Percentiles rank a stretch among this genome's conserved stretches.
These are phyloP conservation scores for Ameiurus melas DNA, from an alignment of 2,113 vertebrate species.

Conservation along the genomic window DNA sequence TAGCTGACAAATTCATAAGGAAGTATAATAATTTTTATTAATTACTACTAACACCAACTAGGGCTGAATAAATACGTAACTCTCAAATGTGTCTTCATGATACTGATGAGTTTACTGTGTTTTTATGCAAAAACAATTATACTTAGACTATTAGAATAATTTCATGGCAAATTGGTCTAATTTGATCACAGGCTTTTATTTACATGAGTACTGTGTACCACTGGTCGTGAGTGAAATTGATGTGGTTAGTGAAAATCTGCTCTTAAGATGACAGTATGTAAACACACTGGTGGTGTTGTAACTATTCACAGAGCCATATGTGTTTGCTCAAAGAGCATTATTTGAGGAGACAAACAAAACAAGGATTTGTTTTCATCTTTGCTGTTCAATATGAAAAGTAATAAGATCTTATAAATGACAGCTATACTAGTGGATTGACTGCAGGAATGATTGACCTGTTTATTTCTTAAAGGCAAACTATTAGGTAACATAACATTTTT, in stretches of 20 bases:
- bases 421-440: neutral
- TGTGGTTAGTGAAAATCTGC: conserved; percentile 13
- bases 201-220: neutral
- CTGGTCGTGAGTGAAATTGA: neutral
- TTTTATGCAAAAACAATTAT: neutral
- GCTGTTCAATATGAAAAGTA: conserved; percentile 1
- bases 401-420: neutral
- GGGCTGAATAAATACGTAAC: neutral
- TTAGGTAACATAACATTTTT: neutral
- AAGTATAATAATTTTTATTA: neutral
- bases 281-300: conserved; percentile 29
- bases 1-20: neutral
- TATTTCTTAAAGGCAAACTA: neutral
- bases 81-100: neutral
- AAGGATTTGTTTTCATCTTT: neutral
- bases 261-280: conserved; percentile 11
- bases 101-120: neutral
- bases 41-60: neutral
- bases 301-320: neutral
- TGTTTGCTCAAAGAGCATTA: neutral
- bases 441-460: neutral
- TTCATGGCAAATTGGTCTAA: neutral
- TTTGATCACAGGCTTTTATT: neutral
- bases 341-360: conserved; percentile 5
- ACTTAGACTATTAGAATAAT: neutral